phyloP scores from a whole-genome alignment of 2,888 invertebrate species.

The Andrena hattorfiana region DNA sequence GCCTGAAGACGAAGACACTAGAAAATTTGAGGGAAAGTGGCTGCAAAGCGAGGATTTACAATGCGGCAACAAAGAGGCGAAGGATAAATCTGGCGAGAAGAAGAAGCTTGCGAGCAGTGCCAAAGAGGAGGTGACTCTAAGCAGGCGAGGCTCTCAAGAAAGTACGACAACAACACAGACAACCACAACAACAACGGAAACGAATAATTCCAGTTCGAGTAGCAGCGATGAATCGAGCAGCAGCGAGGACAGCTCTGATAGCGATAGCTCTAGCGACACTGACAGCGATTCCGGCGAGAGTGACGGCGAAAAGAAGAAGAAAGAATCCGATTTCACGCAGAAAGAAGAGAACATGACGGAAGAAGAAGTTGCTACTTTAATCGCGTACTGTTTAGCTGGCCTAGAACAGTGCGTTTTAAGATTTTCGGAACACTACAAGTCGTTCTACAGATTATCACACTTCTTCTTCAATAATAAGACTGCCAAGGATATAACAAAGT shows the following conservation, averaged over 20 bases:
- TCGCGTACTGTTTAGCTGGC: constrained; percentile 90
- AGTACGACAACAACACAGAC: constrained; percentile 84
- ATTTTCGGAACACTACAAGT: constrained; percentile 97
- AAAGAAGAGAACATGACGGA: constrained; percentile 84
- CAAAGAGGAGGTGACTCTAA: constrained; percentile 77
- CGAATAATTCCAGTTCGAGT: constrained; percentile 84
- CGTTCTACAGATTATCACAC: constrained; percentile 94
- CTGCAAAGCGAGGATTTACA: constrained; percentile 75
- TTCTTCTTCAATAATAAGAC: constrained; percentile 92
- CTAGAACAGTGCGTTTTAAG: constrained; percentile 94
- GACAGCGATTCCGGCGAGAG: constrained; percentile 86
- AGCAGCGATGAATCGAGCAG: constrained; percentile 86
- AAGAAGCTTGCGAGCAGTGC: constrained; percentile 68
- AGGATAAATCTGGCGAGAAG: constrained; percentile 31
- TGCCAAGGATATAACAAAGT: constrained; percentile 89
- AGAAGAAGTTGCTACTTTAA: constrained; percentile 87
- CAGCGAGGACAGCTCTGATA: constrained; percentile 87
- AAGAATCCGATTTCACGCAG: constrained; percentile 56
- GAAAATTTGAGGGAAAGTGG: constrained; percentile 80
- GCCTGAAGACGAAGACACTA: constrained; percentile 77
- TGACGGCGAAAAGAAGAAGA: constrained; percentile 83
- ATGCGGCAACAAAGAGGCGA: constrained; percentile 34
- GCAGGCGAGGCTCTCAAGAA: constrained; percentile 83
- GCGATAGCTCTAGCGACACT: constrained; percentile 86
- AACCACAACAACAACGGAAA: constrained; percentile 84